Evolutionary conservation across 2,113 vertebrate genomes (phyloP).

Genomic region (Callithrix jacchus): DNA sequence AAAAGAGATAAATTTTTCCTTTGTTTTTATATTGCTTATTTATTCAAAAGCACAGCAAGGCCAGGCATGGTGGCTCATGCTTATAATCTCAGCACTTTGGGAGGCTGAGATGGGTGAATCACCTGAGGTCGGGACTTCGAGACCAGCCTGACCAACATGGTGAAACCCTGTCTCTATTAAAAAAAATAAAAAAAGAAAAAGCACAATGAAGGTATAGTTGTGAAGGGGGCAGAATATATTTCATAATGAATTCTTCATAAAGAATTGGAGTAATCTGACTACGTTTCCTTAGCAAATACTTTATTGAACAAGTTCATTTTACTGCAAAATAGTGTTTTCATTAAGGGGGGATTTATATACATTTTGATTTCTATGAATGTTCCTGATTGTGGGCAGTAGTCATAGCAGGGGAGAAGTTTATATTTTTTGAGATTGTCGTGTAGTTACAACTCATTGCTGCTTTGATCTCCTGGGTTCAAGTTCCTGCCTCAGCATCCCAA

Average conservation of each 20-base stretch:
- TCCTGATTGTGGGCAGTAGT: slow-evolving; percentile 36
- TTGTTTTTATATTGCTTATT: slow-evolving; percentile 40
- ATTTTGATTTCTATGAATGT: slow-evolving; percentile 34
- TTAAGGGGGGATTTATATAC: neutral
- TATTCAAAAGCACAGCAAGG: neutral
- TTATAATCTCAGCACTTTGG: too few species aligned
- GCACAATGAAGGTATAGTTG: neutral
- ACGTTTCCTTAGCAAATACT: slow-evolving; percentile 7
- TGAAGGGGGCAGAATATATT: slow-evolving; percentile 22
- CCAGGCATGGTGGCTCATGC: too few species aligned
- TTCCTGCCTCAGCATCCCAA: too few species aligned
- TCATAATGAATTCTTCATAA: slow-evolving; percentile 36
- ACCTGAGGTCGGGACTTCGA: too few species aligned
- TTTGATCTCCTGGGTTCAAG: too few species aligned
- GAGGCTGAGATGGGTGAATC: too few species aligned
- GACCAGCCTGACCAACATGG: too few species aligned
- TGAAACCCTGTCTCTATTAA: too few species aligned
- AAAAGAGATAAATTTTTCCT: neutral
- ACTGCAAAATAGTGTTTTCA: slow-evolving; percentile 33
- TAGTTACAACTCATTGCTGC: too few species aligned
- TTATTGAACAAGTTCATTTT: slow-evolving; percentile 49
- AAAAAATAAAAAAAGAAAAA: neutral
- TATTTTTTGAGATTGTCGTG: too few species aligned
- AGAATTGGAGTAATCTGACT: slow-evolving; percentile 16
- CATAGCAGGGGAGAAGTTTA: neutral